Percentiles rank a stretch among this genome's conserved stretches.
phyloP scores from a whole-genome alignment of 2,797 vertebrate species.

The Alcedo atthis region DNA sequence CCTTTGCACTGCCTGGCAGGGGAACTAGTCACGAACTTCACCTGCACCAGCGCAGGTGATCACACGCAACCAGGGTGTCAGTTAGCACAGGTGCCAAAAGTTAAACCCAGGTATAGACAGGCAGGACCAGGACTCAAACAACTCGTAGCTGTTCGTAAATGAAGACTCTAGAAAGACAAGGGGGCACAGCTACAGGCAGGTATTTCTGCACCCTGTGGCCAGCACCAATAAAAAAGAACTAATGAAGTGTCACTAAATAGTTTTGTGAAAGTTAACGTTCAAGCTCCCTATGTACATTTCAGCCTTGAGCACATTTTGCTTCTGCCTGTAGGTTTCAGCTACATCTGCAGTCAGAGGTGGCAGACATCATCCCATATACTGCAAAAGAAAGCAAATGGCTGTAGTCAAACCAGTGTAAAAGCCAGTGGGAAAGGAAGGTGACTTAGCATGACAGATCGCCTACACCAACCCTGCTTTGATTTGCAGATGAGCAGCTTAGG shows the following conservation, averaged over 20 bases:
- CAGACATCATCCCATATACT: rapidly evolving
- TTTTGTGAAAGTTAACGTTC: neutral
- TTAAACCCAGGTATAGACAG: rapidly evolving
- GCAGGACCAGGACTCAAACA: neutral
- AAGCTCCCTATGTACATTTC: neutral
- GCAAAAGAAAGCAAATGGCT: neutral
- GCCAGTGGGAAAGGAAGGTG: neutral
- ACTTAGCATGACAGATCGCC: neutral
- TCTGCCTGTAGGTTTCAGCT: neutral
- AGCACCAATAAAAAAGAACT: neutral
- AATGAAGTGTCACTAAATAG: neutral
- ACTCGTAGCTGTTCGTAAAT: rapidly evolving
- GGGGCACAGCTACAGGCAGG: neutral
- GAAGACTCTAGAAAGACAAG: neutral
- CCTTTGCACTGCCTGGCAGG: rapidly evolving
- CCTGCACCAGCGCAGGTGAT: rapidly evolving
- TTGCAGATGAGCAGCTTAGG: slow-evolving; percentile 19
- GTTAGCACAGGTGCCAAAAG: rapidly evolving
- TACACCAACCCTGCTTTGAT: neutral
- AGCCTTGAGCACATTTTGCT: neutral
- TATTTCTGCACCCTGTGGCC: neutral
- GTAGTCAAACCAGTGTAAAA: neutral
- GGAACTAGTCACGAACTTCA: rapidly evolving
- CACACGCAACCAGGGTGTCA: rapidly evolving
- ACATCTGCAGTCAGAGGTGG: neutral